Base-by-base conservation (phyloP, 2,113 vertebrate species). In the Callionymus lyra region DNA sequence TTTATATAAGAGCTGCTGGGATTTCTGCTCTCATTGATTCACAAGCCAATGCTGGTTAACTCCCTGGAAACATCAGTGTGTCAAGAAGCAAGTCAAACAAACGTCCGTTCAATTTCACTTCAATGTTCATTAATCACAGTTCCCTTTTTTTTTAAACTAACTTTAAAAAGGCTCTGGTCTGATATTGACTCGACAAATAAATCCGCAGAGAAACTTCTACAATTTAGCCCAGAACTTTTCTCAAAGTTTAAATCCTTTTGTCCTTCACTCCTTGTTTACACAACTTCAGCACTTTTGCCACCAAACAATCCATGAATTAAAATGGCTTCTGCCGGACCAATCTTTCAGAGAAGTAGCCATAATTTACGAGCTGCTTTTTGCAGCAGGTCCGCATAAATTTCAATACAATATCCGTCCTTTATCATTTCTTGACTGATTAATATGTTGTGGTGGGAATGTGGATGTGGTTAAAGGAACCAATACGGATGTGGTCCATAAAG, bases 271-370 rank as follows among this genome's bases (percentile, higher is more conserved):
- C 12, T 40, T 43, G 21, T 27, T 27, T 27, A 27, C 21, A 27
- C 8, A 8, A 51, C 67, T 75, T 82, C 61, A 64, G 69, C 69
- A 51, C 41, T 51, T 46, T 55, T 56, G 21, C 70, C 77, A 46
- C 42, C 27, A 61, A 81, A 65, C 12, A 52, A 27, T 21, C 59
- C 66, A 66, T 86, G 80, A 85, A 84, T 85, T 82, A 73, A 73
- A 47, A 16, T 13, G 17, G 36, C 38, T 56, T 17, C 40, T n/a
- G 50, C 21, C 47, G 56, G 61, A 59, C 46, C 68, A 72, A 6
- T 70, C 50, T 61, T 65, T 59, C 49, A 37, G 47, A 51, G 60
- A 74, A 47, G 47, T 14, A 27, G 40, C 12, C 52, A 27, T 76
- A 63, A 83, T 84, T 86, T 81, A 86, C 1, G 12, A 59, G 55